Evolutionary conservation across 2,888 invertebrate species (phyloP).

Genomic region (Dioctria linearis): DNA sequence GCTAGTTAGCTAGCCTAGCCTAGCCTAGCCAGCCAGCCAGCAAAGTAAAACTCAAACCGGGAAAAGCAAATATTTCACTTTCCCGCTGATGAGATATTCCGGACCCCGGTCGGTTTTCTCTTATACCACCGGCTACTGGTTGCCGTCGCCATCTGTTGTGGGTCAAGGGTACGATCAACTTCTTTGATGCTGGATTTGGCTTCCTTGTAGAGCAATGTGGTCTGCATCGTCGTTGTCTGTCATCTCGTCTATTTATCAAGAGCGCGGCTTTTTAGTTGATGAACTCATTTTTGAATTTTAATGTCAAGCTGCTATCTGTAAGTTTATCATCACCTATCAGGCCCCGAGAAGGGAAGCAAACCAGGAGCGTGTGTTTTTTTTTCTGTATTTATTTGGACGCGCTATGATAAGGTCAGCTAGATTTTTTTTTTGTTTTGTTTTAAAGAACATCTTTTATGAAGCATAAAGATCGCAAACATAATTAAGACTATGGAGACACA

Average conservation of each 20-base stretch:
- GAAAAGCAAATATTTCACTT: constrained; percentile 49
- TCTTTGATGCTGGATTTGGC: background rate
- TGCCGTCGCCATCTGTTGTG: constrained; percentile 46
- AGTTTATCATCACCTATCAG: constrained; percentile 24
- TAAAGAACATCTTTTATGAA: background rate
- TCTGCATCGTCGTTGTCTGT: background rate
- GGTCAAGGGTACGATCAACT: constrained; percentile 57
- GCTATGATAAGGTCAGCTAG: constrained; percentile 41
- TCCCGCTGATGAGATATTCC: constrained; percentile 1
- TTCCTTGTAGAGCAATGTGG: constrained; percentile 4
- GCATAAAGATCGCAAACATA: constrained; percentile 1
- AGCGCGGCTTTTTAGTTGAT: constrained; percentile 25
- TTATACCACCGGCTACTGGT: constrained; percentile 2
- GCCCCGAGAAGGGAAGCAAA: constrained; percentile 6
- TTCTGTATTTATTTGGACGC: background rate
- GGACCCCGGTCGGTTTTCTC: background rate
- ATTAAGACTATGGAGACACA: background rate
- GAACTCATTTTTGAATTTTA: constrained; percentile 41
- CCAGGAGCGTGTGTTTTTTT: no score
- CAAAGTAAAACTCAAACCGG: background rate
- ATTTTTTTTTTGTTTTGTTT: background rate
- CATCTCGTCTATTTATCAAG: constrained; percentile 27
- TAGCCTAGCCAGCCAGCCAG: no score
- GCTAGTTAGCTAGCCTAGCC: no score
- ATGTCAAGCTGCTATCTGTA: constrained; percentile 42